Conservation (phyloP, 2,113 vertebrate species). For the Taxidea taxus region DNA sequence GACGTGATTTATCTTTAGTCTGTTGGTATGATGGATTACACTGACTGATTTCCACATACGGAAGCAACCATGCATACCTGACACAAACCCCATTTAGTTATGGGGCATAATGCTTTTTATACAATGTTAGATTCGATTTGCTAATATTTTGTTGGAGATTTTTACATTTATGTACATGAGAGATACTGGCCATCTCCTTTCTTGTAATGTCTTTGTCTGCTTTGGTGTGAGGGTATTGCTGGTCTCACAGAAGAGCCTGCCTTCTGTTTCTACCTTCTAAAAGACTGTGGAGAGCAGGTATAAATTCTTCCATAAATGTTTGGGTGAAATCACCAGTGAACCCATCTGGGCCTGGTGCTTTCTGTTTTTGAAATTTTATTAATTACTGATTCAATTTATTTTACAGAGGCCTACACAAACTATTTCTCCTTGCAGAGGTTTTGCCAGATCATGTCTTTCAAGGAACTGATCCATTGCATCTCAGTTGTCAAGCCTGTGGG, state of each 20-base stretch:
- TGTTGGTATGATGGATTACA: background rate
- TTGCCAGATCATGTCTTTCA: background rate
- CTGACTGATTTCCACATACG: background rate
- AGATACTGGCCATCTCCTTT: background rate
- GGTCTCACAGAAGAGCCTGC: background rate
- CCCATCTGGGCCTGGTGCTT: background rate
- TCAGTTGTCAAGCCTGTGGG: background rate
- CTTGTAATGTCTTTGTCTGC: background rate
- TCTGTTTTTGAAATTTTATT: background rate
- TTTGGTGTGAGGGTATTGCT: background rate
- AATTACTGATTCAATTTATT: background rate
- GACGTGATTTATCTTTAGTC: background rate
- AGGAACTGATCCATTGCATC: background rate
- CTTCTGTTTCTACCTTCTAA: background rate
- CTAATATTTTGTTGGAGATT: background rate
- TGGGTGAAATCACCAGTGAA: background rate
- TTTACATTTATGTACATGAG: background rate
- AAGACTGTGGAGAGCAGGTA: background rate
- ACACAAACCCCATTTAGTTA: background rate
- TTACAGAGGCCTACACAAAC: background rate
- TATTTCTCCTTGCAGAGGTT: background rate
- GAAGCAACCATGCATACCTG: background rate
- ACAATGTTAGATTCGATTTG: background rate
- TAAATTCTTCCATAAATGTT: background rate
- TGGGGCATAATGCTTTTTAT: background rate